These are phyloP conservation scores for Odontamblyopus lacepedii DNA, from an alignment of 2,797 vertebrate genomes.

Conservation along the genomic window DNA sequence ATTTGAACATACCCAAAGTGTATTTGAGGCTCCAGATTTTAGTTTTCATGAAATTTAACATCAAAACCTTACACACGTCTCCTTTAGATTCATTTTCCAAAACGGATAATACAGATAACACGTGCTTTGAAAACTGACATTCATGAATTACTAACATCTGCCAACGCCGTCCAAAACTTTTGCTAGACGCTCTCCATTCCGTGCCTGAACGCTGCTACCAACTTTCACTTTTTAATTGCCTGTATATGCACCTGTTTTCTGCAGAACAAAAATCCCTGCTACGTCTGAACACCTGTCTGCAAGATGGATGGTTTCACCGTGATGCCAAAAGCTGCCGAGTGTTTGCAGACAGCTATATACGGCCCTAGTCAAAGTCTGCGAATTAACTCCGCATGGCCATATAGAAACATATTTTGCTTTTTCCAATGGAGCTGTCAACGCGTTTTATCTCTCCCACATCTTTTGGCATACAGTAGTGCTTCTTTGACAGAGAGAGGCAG, in stretches of 20 bases:
- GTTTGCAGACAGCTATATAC: neutral
- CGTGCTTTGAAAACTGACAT: neutral
- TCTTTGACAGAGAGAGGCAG: neutral
- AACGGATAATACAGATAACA: neutral
- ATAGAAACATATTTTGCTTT: neutral
- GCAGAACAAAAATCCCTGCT: neutral
- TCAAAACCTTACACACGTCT: too few relatives aligned
- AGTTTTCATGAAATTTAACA: too few relatives aligned
- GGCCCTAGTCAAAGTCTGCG: constrained; percentile 5
- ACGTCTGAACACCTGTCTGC: constrained; percentile 2
- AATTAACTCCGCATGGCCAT: neutral
- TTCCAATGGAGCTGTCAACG: neutral
- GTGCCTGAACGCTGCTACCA: neutral
- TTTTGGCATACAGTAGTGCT: neutral
- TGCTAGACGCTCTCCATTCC: neutral
- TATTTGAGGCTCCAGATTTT: too few relatives aligned
- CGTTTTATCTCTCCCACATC: neutral
- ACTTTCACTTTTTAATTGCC: constrained; percentile 12
- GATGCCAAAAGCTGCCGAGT: neutral
- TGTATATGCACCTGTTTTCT: neutral
- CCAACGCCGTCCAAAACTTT: neutral
- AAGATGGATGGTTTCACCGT: neutral
- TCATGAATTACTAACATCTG: neutral
- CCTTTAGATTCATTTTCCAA: neutral
- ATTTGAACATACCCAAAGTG: too few relatives aligned